These are phyloP conservation scores for Microtus richardsoni DNA, from an alignment of 2,113 vertebrate species.

Conservation along the genomic window DNA sequence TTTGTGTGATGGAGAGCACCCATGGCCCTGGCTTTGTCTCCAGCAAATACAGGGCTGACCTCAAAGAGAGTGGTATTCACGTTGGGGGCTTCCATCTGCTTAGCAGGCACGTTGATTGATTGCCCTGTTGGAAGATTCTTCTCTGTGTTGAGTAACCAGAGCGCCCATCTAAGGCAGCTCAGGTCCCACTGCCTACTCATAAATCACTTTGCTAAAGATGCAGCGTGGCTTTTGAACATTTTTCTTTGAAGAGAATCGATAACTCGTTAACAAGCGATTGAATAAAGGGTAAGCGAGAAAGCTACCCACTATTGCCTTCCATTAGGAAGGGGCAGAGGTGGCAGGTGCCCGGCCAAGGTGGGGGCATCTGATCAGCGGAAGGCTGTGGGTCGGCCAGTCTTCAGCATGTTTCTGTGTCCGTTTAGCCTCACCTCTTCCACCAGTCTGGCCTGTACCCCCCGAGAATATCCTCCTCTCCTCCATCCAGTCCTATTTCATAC, in stretches of 20 bases:
- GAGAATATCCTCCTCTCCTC: background rate
- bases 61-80: fast-evolving
- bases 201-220: conserved; percentile 71
- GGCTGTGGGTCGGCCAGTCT: background rate
- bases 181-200: background rate
- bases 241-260: conserved; percentile 67
- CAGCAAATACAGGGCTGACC: background rate
- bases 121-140: background rate
- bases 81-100: background rate
- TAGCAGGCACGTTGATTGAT: background rate
- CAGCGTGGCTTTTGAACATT: conserved; percentile 36
- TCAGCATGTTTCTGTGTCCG: background rate
- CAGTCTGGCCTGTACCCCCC: background rate
- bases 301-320: background rate
- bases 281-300: background rate
- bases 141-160: background rate
- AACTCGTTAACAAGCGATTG: conserved; percentile 69
- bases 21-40: background rate
- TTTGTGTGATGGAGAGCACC: background rate
- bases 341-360: background rate
- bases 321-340: background rate
- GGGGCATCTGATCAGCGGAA: background rate
- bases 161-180: background rate
- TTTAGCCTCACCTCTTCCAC: background rate
- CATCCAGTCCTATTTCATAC: background rate